A percentile compares a stretch with the other conserved stretches of the same genome.
These are phyloP conservation scores for Ophraella communa DNA, from an alignment of 2,888 invertebrate species.

Conservation along the genomic window DNA sequence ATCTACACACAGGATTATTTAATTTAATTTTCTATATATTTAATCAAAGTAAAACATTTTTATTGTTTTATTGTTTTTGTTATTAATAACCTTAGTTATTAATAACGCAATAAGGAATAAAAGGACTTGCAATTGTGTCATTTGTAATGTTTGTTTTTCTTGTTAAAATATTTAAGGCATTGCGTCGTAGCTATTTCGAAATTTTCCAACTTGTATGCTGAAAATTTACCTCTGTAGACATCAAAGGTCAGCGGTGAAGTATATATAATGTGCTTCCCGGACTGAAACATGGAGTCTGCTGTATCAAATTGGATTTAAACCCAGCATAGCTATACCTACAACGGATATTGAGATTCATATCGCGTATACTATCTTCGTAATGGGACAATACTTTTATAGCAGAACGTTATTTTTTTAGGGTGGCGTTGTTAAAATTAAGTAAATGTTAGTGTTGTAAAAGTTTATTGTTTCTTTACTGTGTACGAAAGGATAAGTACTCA, in stretches of 20 bases:
- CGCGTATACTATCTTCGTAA: constrained; percentile 8
- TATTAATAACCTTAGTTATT: no score
- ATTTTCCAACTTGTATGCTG: neutral
- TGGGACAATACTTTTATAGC: neutral
- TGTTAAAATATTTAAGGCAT: neutral
- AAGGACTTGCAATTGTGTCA: no score
- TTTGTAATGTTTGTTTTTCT: neutral
- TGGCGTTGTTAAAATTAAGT: neutral
- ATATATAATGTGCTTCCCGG: neutral
- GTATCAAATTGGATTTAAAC: constrained; percentile 32
- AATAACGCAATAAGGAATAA: no score
- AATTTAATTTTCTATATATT: no score
- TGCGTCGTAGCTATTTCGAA: neutral
- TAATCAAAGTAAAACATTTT: no score
- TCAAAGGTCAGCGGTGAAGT: neutral
- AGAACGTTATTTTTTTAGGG: neutral
- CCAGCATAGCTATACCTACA: neutral
- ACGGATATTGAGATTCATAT: constrained; percentile 36
- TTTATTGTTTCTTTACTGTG: no score
- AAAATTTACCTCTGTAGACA: neutral
- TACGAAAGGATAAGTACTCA: no score
- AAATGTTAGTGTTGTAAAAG: no score
- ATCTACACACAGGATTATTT: neutral
- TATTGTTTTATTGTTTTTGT: no score
- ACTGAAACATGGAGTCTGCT: neutral